Evolutionary conservation across 2,888 invertebrate genomes (phyloP), one percentile per base, ranked within the genome.

Genomic region (Chironomus tentans): DNA sequence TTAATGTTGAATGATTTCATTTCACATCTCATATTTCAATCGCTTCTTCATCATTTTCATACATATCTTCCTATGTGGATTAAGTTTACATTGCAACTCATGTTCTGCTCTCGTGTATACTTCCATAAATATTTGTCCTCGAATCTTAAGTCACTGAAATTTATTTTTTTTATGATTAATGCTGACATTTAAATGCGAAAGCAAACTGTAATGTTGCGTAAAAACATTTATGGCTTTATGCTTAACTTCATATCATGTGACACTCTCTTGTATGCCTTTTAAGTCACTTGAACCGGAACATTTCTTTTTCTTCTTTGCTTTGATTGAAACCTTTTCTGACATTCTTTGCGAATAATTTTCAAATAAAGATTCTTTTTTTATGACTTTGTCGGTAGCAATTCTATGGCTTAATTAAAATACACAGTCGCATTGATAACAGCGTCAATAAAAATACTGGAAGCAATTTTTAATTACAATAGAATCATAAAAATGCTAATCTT

Each of bases 211-310:
- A 65, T 65, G 65, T 65, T 65, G 65, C 65, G 65, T 65, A 24
- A 65, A 65, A 65, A 22, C 18, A 21, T 65, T 65, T 65, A 65
- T 65, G 65, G 65, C 65, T 65, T 65, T 65, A 22, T 65, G 65
- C 65, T 24, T 7, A 21, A 22, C 65, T 21, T 65, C 65, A 65
- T 65, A 65, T 65, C 65, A 65, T 24, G 24, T 65, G 21, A 65
- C 65, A 65, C 65, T 65, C 62, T 62, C n/a, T 65, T n/a, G 56
- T 15, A 18, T 56, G 22, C 4, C 65, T 56, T 56, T n/a, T 12
- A 65, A 21, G 24, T 4, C 65, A 65, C 65, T 65, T 65, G 65
- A 65, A 22, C 65, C 65, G 65, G 18, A 65, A 65, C 56, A 56
- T 56, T 10, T 38, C 38, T 38, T 38, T 38, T 10, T 1, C n/a